A percentile compares a stretch with the other conserved stretches of the same genome.
Conservation (phyloP, 2,888 invertebrate species). For the Pachymerium ferrugineum region DNA sequence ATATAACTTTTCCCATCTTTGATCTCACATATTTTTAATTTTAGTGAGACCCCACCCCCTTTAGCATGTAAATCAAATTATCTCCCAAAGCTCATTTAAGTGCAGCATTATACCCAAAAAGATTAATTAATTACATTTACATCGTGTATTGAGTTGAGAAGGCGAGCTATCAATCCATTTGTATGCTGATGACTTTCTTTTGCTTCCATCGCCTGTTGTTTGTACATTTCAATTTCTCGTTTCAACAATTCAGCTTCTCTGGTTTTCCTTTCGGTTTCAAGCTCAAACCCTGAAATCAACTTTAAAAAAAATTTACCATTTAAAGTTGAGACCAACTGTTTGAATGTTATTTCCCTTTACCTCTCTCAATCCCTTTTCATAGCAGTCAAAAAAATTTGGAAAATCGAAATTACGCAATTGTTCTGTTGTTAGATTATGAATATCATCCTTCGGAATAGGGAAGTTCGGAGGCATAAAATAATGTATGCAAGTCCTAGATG, state of each 20-base stretch:
- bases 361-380: constrained; percentile 28
- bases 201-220: neutral
- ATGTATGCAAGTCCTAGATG: constrained; percentile 32
- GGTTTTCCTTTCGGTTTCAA: neutral
- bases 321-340: neutral
- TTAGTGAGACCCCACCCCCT: too few species aligned
- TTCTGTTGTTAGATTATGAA: neutral
- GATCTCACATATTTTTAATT: too few species aligned
- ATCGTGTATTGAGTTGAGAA: constrained; percentile 29
- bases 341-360: neutral
- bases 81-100: too few species aligned
- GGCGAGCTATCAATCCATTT: neutral
- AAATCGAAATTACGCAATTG: too few species aligned
- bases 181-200: neutral
- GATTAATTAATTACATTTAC: neutral
- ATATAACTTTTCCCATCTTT: too few species aligned
- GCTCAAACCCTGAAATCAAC: constrained; percentile 12
- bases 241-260: neutral
- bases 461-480: constrained; percentile 30
- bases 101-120: too few species aligned
- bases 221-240: neutral
- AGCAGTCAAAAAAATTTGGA: constrained; percentile 29
- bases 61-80: too few species aligned
- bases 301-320: neutral
- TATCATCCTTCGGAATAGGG: neutral